A percentile compares a stretch with the other conserved stretches of the same genome.
Evolutionary conservation across 1,140 invertebrate genomes (phyloP).

Genomic region (Tetragonula clypearis): DNA sequence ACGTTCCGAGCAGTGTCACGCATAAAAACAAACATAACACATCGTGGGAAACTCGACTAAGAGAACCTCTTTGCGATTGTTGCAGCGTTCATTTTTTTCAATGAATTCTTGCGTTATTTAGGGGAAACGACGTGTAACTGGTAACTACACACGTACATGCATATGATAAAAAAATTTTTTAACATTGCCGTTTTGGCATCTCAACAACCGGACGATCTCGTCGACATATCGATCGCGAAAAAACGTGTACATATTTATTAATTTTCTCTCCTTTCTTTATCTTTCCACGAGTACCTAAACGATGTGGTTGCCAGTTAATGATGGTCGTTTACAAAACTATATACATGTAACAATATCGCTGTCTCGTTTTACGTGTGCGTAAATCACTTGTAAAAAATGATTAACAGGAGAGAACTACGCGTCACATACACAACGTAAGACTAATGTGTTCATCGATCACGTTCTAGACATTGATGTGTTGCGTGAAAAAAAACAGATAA

Average conservation of each 20-base stretch:
- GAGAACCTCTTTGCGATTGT: neutral
- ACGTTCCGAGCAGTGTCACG: neutral
- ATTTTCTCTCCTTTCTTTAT: neutral
- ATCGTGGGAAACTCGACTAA: neutral
- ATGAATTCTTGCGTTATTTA: constrained; percentile 26
- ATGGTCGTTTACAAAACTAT: neutral
- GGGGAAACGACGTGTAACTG: neutral
- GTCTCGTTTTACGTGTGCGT: constrained; percentile 22
- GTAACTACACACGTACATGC: neutral
- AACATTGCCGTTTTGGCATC: constrained; percentile 1
- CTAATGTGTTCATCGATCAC: constrained; percentile 48
- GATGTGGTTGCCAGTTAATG: constrained; percentile 4
- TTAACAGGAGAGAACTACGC: neutral
- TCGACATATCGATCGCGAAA: neutral
- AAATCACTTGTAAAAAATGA: neutral
- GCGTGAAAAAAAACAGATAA: neutral
- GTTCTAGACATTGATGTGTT: constrained; percentile 10
- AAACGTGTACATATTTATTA: neutral
- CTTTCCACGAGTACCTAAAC: neutral
- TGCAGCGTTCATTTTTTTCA: constrained; percentile 15
- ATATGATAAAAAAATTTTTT: neutral
- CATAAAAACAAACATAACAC: neutral
- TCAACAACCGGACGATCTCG: neutral
- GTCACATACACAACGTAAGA: constrained; percentile 26
- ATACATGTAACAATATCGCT: constrained; percentile 3